Conservation (phyloP, 2,113 vertebrate species). For the Hypomesus transpacificus region DNA sequence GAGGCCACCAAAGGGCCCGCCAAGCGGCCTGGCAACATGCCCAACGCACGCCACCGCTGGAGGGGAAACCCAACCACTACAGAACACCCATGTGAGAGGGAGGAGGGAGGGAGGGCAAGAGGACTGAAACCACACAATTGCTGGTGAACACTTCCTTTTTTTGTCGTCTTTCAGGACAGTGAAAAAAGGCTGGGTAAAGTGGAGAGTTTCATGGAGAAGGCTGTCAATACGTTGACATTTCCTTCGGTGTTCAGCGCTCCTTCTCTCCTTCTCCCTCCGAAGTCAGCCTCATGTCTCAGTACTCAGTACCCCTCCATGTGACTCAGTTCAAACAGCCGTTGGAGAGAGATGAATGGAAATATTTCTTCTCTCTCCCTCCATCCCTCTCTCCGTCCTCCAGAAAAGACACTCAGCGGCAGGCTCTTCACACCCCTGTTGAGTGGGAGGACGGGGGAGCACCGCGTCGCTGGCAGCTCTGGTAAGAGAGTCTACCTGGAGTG, state of each 20-base stretch:
- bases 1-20: conserved; percentile 72
- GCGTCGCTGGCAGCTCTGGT: conserved; percentile 12
- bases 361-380: not conserved
- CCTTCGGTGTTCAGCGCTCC: conserved; percentile 47
- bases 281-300: conserved; percentile 3
- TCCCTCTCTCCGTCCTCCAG: conserved; percentile 9
- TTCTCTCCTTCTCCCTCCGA: not conserved
- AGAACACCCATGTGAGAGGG: conserved; percentile 62
- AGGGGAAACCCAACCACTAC: conserved; percentile 72
- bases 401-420: conserved; percentile 28
- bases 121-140: conserved; percentile 3
- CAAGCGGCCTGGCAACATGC: conserved; percentile 73
- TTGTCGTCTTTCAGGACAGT: conserved; percentile 28
- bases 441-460: conserved; percentile 28
- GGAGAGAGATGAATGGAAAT: too few relatives aligned
- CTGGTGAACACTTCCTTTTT: conserved; percentile 40
- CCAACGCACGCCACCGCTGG: conserved; percentile 65
- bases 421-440: conserved; percentile 44
- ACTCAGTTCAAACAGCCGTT: not conserved
- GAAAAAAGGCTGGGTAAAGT: conserved; percentile 16
- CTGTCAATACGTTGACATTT: conserved; percentile 55
- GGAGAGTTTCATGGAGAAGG: conserved; percentile 33
- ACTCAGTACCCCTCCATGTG: not conserved
- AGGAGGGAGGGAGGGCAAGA: conserved; percentile 24
- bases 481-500: not conserved